These are phyloP conservation scores for Epinephelus cyanopodus DNA, from an alignment of 2,113 vertebrate species.

Conservation along the genomic window DNA sequence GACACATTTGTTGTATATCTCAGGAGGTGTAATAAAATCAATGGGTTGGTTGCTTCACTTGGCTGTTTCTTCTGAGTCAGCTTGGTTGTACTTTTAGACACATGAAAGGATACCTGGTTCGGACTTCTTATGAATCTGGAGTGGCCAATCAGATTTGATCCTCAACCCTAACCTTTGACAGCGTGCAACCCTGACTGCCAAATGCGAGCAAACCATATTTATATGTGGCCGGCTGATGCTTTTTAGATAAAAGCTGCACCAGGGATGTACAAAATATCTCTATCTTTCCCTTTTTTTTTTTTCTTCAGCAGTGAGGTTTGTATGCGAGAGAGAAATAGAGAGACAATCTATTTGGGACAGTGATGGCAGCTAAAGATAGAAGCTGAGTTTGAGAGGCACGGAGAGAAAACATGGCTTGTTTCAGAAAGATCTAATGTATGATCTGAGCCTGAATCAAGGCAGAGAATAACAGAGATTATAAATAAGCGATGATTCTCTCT, in stretches of 20 bases:
- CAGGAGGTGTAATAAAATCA: neutral
- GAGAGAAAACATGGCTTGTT: conserved; percentile 62
- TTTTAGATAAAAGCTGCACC: conserved; percentile 74
- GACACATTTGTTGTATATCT: no score
- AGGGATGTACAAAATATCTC: conserved; percentile 23
- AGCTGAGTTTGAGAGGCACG: conserved; percentile 44
- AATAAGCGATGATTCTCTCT: conserved; percentile 71
- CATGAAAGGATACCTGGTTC: neutral
- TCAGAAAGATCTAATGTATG: conserved; percentile 68
- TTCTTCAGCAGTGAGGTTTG: conserved; percentile 2
- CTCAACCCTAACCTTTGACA: neutral
- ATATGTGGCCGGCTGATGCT: conserved; percentile 38
- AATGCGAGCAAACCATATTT: conserved; percentile 19
- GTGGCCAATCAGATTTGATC: neutral
- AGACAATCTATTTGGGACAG: conserved; percentile 54
- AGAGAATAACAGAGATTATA: conserved; percentile 71
- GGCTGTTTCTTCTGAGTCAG: neutral
- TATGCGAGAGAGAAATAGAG: conserved; percentile 12
- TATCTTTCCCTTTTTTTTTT: neutral
- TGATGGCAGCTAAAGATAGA: conserved; percentile 79
- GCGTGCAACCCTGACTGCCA: neutral
- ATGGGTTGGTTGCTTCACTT: neutral
- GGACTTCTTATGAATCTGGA: neutral
- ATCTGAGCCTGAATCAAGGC: conserved; percentile 70
- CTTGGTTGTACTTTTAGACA: neutral